These are phyloP conservation scores for cat (Felis catus) DNA, from an alignment of 2,113 vertebrate genomes.

Conservation along the genomic window F.catus_Fca126_mat1.0 CM031414.1:95322001-95322500, in stretches of 20 bases:
- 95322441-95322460: neutral
- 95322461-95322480: neutral
- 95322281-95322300: neutral
- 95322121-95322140: neutral
- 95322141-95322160: neutral
- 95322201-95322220: neutral
- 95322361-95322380: neutral
- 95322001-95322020: neutral
- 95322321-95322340: neutral
- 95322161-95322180: neutral
- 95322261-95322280: neutral
- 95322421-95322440: neutral
- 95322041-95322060: neutral
- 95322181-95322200: neutral
- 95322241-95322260: neutral
- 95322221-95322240: neutral
- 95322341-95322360: neutral
- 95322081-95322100: neutral
- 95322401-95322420: too few species aligned
- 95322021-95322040: neutral
- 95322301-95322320: neutral
- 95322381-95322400: neutral
- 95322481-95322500: too few species aligned
- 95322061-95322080: neutral
- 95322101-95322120: neutral